phyloP scores from a whole-genome alignment of 2,797 vertebrate species.

The Leptodactylus fallax region DNA sequence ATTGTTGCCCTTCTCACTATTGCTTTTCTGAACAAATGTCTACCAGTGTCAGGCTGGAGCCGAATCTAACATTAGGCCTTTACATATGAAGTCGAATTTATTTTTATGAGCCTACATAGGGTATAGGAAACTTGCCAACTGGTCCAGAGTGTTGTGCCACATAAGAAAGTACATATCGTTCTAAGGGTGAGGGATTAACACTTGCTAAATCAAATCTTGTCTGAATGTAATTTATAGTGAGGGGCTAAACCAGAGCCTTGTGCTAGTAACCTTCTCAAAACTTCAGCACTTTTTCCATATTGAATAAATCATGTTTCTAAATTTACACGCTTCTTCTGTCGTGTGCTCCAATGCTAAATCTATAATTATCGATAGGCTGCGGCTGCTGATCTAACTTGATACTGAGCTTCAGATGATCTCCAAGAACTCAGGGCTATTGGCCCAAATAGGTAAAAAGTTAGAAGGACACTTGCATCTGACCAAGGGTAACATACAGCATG shows the following conservation, averaged over 20 bases:
- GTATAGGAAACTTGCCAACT: conserved; percentile 43
- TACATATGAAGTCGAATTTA: conserved; percentile 37
- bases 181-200: conserved; percentile 62
- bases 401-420: neutral
- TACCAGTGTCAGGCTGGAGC: neutral
- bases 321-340: conserved; percentile 43
- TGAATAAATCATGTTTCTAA: conserved; percentile 42
- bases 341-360: conserved; percentile 10
- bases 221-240: conserved; percentile 58
- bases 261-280: conserved; percentile 50
- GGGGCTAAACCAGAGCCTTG: conserved; percentile 35
- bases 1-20: neutral
- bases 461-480: neutral
- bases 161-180: conserved; percentile 62
- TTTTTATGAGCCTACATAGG: conserved; percentile 60
- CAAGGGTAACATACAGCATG: neutral
- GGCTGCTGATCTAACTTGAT: neutral
- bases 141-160: conserved; percentile 38
- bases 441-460: neutral
- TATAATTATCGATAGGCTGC: conserved; percentile 46
- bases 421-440: neutral
- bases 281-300: conserved; percentile 37
- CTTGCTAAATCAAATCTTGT: conserved; percentile 61
- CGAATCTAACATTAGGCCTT: conserved; percentile 25
- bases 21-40: neutral